These are phyloP conservation scores for Hydriomena furcata DNA, from an alignment of 2,888 invertebrate species.

Conservation along the genomic window DNA sequence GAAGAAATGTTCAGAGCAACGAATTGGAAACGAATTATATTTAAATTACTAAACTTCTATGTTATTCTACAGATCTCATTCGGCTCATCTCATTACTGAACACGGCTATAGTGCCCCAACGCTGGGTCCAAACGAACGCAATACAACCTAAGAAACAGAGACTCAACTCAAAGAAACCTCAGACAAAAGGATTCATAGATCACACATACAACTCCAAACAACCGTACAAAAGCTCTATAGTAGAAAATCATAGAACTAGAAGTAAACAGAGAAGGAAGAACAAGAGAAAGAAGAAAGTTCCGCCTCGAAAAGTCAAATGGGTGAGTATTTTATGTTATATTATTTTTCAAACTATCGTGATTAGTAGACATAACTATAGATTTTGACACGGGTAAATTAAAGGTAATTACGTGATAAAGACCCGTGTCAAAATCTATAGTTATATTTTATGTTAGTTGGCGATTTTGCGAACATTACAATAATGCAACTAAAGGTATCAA, in stretches of 20 bases:
- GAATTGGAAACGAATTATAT: not conserved
- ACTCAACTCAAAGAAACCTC: conserved; percentile 20
- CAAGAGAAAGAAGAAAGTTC: conserved; percentile 28
- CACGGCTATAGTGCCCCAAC: conserved; percentile 12
- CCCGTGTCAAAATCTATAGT: too few relatives aligned
- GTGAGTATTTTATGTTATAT: conserved; percentile 25
- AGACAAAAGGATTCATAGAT: not conserved
- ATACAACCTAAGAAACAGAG: conserved; percentile 13
- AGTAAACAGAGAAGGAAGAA: conserved; percentile 28
- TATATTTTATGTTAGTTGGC: conserved; percentile 23
- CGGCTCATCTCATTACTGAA: conserved; percentile 21
- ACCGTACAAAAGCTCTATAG: conserved; percentile 1
- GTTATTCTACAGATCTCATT: conserved; percentile 22
- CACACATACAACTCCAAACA: not conserved
- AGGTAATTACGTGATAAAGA: too few relatives aligned
- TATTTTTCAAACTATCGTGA: too few relatives aligned
- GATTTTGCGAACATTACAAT: too few relatives aligned
- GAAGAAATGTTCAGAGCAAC: too few relatives aligned
- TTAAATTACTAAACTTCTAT: not conserved
- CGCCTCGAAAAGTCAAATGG: conserved; percentile 25
- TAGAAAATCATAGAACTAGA: conserved; percentile 6
- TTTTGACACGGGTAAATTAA: too few relatives aligned
- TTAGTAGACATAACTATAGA: too few relatives aligned
- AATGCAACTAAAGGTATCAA: too few relatives aligned
- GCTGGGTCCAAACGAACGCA: conserved; percentile 1